Base-by-base conservation (phyloP, 1,140 invertebrate species). In the Pseudomyrmex sp. region DNA sequence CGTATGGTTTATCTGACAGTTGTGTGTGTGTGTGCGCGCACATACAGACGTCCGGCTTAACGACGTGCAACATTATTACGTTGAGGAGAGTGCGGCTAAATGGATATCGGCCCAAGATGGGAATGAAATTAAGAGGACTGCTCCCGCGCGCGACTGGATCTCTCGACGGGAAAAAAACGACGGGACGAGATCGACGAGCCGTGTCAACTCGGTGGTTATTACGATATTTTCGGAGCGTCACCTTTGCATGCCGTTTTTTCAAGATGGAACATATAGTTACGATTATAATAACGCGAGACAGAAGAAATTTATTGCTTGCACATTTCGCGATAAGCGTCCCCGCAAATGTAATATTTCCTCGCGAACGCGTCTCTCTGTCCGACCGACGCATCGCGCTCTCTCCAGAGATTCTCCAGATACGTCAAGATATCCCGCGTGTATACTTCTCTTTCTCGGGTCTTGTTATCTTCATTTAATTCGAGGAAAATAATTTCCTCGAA, bases 21-120 rank as follows among this genome's bases (percentile, higher is more conserved):
- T n/a, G 62, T 26, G 76, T 15, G 62, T 26, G 76, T 15, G 76
- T 18, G n/a, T 70, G 35, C 1, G 72, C 59, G 23, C 54, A 48
- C 75, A 52, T 52, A 56, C 66, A 26, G 56, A 72, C 76, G 58
- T 62, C 63, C 48, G 69, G 52, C 74, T 88, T 89, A 88, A 86
- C 87, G 84, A 88, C 83, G 84, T 86, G 87, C 83, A 82, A 86
- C 84, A 86, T 86, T 88, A 82, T 88, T 83, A 73, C 61, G 76
- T 52, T 35, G 35, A 35, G 59, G 35, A 75, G 73, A 84, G 66
- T 83, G 59, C 70, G 76, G 70, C 65, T 88, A 82, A 66, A 83
- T 83, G 61, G 73, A 1, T 77, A 68, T 68, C 46, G 59, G 62
- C 18, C 54, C 44, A 50, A 80, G 66, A 70, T 70, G 54, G 58